These are phyloP conservation scores for Emydoidea blandingii DNA, from an alignment of 2,797 vertebrate genomes.

Conservation along the genomic window DNA sequence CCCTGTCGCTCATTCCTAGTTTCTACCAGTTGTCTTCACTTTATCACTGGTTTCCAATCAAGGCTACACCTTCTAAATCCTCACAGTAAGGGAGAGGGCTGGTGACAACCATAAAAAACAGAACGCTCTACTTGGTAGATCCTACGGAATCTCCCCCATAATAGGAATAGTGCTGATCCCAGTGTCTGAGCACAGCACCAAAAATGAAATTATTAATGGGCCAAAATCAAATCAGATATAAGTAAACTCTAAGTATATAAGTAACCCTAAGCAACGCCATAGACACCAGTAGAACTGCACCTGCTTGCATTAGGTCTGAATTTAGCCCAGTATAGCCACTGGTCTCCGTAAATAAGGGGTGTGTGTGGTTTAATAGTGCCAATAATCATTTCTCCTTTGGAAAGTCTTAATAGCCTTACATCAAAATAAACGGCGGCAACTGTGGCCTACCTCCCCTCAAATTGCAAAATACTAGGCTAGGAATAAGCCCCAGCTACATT, in stretches of 20 bases:
- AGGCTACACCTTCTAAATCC: fast-evolving
- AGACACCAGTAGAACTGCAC: not conserved
- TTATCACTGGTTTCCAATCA: not conserved
- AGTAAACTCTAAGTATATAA: not conserved
- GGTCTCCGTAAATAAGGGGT: not conserved
- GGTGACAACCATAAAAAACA: not conserved
- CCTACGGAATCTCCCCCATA: not conserved
- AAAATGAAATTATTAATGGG: not conserved
- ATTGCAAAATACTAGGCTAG: not conserved
- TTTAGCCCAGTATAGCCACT: not conserved
- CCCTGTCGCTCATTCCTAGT: no score
- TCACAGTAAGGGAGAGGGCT: not conserved
- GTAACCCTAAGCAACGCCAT: not conserved
- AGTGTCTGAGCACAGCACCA: not conserved
- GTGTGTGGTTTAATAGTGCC: not conserved
- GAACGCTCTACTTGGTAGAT: not conserved
- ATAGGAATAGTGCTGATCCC: not conserved
- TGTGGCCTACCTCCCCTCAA: not conserved
- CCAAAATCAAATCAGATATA: not conserved
- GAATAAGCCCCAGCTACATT: not conserved
- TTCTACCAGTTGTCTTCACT: not conserved
- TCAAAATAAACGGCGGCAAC: not conserved
- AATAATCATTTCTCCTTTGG: not conserved
- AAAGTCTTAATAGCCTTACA: not conserved
- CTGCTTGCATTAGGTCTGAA: not conserved